Conservation (phyloP, 2,888 invertebrate genomes). For the Eulithis testata region DNA sequence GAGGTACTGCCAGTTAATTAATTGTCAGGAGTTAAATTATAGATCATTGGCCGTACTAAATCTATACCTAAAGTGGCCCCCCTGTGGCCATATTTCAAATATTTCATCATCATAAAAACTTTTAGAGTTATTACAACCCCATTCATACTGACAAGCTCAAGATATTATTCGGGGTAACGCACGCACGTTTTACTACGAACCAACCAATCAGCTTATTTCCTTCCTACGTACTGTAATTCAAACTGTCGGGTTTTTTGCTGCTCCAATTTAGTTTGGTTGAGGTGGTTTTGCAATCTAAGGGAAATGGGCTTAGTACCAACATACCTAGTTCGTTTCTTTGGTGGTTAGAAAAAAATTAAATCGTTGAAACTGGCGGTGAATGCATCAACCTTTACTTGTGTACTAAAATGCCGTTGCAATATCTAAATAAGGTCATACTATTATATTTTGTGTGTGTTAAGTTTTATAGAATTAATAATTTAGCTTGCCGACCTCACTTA, state of each 20-base stretch:
- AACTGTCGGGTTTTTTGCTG: constrained; percentile 28
- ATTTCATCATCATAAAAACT: too few species aligned
- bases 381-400: background rate
- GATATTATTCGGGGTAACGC: too few species aligned
- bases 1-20: background rate
- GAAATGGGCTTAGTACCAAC: constrained; percentile 16
- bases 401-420: too few species aligned
- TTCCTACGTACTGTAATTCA: constrained; percentile 25
- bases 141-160: too few species aligned
- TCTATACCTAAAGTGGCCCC: too few species aligned
- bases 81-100: too few species aligned
- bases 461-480: too few species aligned
- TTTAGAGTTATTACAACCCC: too few species aligned
- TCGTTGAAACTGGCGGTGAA: background rate
- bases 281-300: constrained; percentile 21
- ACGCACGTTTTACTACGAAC: background rate
- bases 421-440: too few species aligned
- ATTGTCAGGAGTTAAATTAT: background rate
- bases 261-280: constrained; percentile 21
- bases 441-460: too few species aligned
- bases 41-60: background rate
- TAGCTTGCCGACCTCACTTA: too few species aligned
- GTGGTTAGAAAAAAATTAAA: background rate
- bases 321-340: constrained; percentile 21
- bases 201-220: constrained; percentile 30